Evolutionary conservation across 2,888 invertebrate genomes (phyloP).

Genomic region (Yponomeuta plumbellus): DNA sequence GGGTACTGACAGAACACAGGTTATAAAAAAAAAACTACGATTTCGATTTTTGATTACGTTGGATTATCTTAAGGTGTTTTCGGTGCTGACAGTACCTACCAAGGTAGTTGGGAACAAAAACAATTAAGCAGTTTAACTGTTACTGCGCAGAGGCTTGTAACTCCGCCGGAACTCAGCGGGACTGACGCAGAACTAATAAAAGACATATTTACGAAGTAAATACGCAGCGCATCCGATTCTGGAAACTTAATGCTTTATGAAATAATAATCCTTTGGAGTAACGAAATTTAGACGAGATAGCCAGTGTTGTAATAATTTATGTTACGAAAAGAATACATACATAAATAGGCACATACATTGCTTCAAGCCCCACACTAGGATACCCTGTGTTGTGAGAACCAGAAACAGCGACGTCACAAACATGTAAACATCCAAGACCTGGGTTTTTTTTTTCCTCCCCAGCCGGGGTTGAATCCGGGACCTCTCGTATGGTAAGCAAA

Average conservation of each 20-base stretch:
- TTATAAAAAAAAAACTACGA: no score
- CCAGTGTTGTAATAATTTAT: not conserved
- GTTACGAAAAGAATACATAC: not conserved
- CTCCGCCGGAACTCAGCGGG: constrained; percentile 36
- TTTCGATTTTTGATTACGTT: not conserved
- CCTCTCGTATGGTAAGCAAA: no score
- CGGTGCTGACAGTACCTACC: not conserved
- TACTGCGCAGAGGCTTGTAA: constrained; percentile 31
- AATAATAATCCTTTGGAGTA: not conserved
- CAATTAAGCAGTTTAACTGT: constrained; percentile 44
- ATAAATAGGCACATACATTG: no score
- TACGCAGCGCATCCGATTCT: not conserved
- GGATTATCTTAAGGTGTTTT: not conserved
- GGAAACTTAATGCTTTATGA: not conserved
- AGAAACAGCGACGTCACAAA: no score
- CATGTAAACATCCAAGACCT: no score
- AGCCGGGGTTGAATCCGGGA: no score
- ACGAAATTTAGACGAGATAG: not conserved
- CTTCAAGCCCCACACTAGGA: no score
- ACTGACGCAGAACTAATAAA: constrained; percentile 13
- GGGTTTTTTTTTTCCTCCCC: no score
- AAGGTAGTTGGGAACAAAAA: constrained; percentile 30
- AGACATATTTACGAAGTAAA: constrained; percentile 4
- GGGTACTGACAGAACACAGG: no score
- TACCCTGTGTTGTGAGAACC: no score